Conservation (phyloP, 2,888 invertebrate species). For the Hyposoter didymator region DNA sequence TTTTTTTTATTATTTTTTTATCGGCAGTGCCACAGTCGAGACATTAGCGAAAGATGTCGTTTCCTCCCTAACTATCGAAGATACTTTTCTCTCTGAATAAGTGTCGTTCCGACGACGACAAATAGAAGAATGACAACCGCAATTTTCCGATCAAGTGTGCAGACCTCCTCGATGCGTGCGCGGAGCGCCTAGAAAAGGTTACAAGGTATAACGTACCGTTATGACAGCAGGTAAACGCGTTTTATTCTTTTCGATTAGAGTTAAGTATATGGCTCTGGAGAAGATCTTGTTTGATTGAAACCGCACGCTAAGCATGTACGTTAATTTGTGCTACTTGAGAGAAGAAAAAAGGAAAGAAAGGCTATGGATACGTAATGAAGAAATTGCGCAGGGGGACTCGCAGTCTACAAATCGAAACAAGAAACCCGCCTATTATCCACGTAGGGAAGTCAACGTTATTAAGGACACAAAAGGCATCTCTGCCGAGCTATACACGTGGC, state of each 20-base stretch:
- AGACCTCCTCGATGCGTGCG: not conserved
- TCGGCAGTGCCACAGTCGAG: conserved; percentile 20
- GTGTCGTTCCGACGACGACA: conserved; percentile 20
- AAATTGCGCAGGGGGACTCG: conserved; percentile 11
- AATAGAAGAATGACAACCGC: conserved; percentile 46
- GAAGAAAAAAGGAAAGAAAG: not conserved
- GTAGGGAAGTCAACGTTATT: conserved; percentile 36
- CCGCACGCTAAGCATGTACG: conserved; percentile 24
- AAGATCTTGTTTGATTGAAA: conserved; percentile 35
- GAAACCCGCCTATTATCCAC: conserved; percentile 20
- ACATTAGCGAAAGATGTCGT: conserved; percentile 22
- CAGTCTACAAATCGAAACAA: conserved; percentile 22
- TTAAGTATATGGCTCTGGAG: conserved; percentile 15
- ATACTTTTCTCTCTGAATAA: conserved; percentile 3
- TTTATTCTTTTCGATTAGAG: conserved; percentile 61
- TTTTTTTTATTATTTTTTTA: conserved; percentile 36
- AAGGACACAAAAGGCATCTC: conserved; percentile 34
- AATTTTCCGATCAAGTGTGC: conserved; percentile 57
- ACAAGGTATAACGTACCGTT: conserved; percentile 15
- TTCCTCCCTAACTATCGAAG: conserved; percentile 9
- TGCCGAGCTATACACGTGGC: conserved; percentile 1
- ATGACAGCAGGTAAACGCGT: conserved; percentile 41
- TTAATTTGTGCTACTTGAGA: conserved; percentile 22
- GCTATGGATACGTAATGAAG: not conserved
- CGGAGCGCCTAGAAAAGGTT: conserved; percentile 18